Evolutionary conservation across 2,888 invertebrate species (phyloP).

Genomic region (Chesias legatella): DNA sequence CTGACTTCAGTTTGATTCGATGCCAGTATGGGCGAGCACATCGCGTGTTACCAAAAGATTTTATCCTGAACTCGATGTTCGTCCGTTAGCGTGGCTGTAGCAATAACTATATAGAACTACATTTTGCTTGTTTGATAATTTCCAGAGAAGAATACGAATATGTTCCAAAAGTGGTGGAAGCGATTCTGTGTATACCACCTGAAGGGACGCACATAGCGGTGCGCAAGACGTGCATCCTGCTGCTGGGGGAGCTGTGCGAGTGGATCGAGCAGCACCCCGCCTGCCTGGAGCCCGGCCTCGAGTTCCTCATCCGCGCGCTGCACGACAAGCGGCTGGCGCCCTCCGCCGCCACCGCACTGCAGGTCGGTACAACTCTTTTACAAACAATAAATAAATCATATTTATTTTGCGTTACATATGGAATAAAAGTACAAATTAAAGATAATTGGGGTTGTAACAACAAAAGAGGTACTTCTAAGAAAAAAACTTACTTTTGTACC

Average conservation of each 20-base stretch:
- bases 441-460: no score
- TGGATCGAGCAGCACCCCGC: conserved; percentile 95
- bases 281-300: conserved; percentile 89
- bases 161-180: conserved; percentile 95
- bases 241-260: conserved; percentile 95
- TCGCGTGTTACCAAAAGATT: no score
- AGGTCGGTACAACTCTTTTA: no score
- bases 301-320: conserved; percentile 84
- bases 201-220: conserved; percentile 92
- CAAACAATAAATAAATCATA: no score
- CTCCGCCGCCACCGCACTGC: conserved; percentile 91
- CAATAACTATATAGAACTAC: background rate
- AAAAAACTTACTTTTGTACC: no score
- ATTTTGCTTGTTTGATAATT: conserved; percentile 1
- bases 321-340: conserved; percentile 87
- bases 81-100: no score
- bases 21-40: no score
- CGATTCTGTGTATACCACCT: conserved; percentile 93
- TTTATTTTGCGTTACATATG: no score
- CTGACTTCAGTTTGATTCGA: no score
- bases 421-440: no score
- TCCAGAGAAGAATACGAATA: conserved; percentile 93
- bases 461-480: no score
- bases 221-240: conserved; percentile 90
- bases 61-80: no score